These are phyloP conservation scores for Otis tarda DNA, from an alignment of 2,113 vertebrate genomes.

Conservation along the genomic window DNA sequence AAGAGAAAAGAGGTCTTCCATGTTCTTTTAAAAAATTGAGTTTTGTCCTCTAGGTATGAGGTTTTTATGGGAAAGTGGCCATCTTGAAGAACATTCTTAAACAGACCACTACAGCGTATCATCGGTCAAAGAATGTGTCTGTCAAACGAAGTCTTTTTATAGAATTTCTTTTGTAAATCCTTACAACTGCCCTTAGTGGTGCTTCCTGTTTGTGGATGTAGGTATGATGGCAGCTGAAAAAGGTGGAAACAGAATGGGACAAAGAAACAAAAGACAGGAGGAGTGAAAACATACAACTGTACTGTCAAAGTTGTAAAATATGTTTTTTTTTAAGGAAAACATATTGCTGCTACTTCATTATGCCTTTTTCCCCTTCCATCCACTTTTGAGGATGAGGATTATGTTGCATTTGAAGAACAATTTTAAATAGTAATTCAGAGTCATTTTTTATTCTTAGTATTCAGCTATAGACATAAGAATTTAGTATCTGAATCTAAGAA, in stretches of 20 bases:
- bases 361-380: neutral
- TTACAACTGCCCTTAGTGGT: rapidly evolving
- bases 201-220: neutral
- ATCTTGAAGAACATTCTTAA: neutral
- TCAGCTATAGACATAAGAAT: neutral
- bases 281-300: neutral
- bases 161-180: neutral
- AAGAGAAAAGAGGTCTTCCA: neutral
- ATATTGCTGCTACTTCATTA: neutral
- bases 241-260: neutral
- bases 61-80: neutral
- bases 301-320: neutral
- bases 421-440: neutral
- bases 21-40: neutral
- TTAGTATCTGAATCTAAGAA: neutral
- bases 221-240: neutral
- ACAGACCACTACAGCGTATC: neutral
- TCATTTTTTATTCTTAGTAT: neutral
- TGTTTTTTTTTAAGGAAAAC: neutral
- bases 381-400: neutral
- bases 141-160: neutral
- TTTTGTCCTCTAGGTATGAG: neutral
- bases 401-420: neutral
- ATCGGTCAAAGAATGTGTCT: neutral
- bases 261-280: neutral